Base-by-base conservation (phyloP, 2,113 vertebrate species). In the Triplophysa siluroides region DNA sequence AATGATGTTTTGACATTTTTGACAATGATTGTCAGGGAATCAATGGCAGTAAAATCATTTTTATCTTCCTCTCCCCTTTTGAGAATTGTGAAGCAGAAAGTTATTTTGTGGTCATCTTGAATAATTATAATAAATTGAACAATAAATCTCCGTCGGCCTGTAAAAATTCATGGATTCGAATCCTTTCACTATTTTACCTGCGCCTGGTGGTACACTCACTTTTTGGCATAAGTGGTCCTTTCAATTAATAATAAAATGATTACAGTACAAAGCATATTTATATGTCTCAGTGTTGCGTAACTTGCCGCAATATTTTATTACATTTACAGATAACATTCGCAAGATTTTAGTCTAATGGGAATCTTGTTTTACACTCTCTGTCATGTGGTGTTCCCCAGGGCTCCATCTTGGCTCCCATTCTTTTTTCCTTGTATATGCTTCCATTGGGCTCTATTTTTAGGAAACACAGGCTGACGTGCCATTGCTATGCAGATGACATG, bases 31-130 rank as follows among this genome's bases (percentile, higher is more conserved):
- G 19, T 58, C 19, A 14, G 26, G 2, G 8, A 14, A 62, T 21
- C 0, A 24, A 26, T 3, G 13, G 24, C 14, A 10, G 9, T 6
- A 38, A 38, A 56, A 61, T 74, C 8, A 0, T 6, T 74, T 19
- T 19, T 9, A 54, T 71, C 16, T 71, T 33, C 1, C 10, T 9
- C 21, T 75, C 26, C 45, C 45, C 38, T 10, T 21, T 23, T 7
- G 2, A 21, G 21, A 47, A 62, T 62, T 38, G 11, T 62, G 21
- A 9, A 12, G 9, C 14, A 19, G 56, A 62, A 62, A 75, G 14
- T 45, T 1, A 45, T 47, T 45, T 75, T 43, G 24, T 65, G 13
- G 54, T 73, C 70, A 73, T 19, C 33, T 58, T 41, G 54, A 73
- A 58, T 21, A 19, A 58, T 58, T 8, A n/a, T n/a, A n/a, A n/a